Base-by-base conservation (phyloP, 2,888 invertebrate species). In the Amphipoea lucens region DNA sequence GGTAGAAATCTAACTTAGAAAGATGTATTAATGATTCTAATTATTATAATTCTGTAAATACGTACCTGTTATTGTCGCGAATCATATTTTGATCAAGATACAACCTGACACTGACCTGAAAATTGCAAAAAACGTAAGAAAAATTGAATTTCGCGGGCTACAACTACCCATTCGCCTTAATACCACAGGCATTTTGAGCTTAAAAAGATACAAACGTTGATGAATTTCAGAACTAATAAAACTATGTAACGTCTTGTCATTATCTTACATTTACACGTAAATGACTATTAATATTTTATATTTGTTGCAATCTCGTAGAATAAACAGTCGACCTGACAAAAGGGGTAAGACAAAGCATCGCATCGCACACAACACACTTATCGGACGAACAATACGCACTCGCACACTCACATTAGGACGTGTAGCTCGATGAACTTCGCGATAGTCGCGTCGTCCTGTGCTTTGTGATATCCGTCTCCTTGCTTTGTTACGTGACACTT, bases 131-230 rank as follows among this genome's bases (percentile, higher is more conserved):
- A n/a, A n/a, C n/a, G n/a, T n/a, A n/a, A n/a, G n/a, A n/a, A n/a
- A n/a, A n/a, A n/a, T n/a, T n/a, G n/a, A n/a, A n/a, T n/a, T n/a
- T n/a, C n/a, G n/a, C n/a, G n/a, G n/a, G n/a, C n/a, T n/a, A n/a
- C n/a, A n/a, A n/a, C n/a, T n/a, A n/a, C n/a, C n/a, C n/a, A n/a
- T n/a, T n/a, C n/a, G n/a, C n/a, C n/a, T n/a, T n/a, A 67, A 76
- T 76, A 76, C 67, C 57, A 78, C 78, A 74, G 65, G 51, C 74
- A 70, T 65, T 29, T 65, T 68, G 40, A 65, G n/a, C 63, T 62
- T 77, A n/a, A 57, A 69, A 68, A 45, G 9, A 67, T 40, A 62
- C 40, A 63, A 70, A 42, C 57, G n/a, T 84, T 57, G n/a, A 79
- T 67, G 4, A 60, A n/a, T 57, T 36, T 71, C 11, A 60, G 60